These are phyloP conservation scores for Gallinago paraguaiae DNA, from an alignment of 2,113 vertebrate genomes.

Conservation along the genomic window DNA sequence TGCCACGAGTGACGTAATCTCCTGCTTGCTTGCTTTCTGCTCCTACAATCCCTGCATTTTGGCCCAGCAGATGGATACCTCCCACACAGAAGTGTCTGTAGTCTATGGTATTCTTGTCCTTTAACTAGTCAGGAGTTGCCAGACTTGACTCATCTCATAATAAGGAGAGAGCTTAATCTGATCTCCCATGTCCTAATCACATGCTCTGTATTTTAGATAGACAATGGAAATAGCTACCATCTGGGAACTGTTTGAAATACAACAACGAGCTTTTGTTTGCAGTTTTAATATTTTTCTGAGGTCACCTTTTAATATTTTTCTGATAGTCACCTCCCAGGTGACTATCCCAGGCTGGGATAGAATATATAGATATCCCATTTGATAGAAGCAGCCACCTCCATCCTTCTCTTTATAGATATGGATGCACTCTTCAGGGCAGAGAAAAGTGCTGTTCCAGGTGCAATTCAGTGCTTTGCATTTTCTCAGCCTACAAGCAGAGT, in stretches of 20 bases:
- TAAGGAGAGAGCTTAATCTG: background rate
- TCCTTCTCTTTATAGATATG: background rate
- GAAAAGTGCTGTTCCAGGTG: background rate
- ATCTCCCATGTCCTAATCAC: background rate
- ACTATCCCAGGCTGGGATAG: background rate
- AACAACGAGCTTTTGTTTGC: background rate
- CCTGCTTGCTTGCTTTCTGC: background rate
- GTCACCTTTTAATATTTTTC: background rate
- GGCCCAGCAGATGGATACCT: background rate
- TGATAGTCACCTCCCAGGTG: background rate
- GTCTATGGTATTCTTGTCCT: background rate
- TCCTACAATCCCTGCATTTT: background rate
- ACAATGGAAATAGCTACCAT: background rate
- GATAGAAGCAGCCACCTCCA: background rate
- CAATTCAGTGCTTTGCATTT: background rate
- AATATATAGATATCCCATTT: background rate
- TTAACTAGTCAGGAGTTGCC: background rate
- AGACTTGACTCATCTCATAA: background rate
- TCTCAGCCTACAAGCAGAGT: background rate
- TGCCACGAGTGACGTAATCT: background rate
- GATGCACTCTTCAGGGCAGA: background rate
- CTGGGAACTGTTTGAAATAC: background rate
- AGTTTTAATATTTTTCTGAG: background rate
- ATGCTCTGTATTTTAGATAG: background rate
- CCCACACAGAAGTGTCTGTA: background rate